Evolutionary conservation across 2,113 vertebrate genomes (phyloP).

Genomic region (Colaptes auratus): DNA sequence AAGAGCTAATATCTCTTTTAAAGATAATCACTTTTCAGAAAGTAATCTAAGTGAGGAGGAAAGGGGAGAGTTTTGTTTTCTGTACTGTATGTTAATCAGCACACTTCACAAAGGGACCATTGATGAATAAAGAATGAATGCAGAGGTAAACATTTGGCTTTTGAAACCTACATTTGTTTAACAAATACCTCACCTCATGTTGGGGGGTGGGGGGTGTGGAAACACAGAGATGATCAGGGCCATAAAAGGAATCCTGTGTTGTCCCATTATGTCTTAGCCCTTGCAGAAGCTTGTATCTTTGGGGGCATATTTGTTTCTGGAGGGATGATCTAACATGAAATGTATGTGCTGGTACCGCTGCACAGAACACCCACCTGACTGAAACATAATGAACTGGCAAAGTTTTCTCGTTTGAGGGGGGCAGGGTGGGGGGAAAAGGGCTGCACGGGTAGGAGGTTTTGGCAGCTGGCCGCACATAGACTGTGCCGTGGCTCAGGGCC

Average conservation of each 20-base stretch:
- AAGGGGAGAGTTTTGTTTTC: slow-evolving; percentile 67
- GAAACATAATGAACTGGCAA: slow-evolving; percentile 54
- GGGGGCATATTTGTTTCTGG: slow-evolving; percentile 53
- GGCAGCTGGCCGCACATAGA: not conserved
- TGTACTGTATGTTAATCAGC: slow-evolving; percentile 72
- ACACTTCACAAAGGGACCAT: slow-evolving; percentile 71
- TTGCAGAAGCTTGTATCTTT: slow-evolving; percentile 57
- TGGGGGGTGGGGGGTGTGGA: not conserved
- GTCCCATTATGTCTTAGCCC: slow-evolving; percentile 41
- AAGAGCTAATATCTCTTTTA: slow-evolving; percentile 63
- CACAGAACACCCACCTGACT: slow-evolving; percentile 33
- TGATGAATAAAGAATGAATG: slow-evolving; percentile 62
- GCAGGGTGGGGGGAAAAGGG: not conserved
- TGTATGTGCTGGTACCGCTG: not conserved
- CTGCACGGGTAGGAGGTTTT: slow-evolving; percentile 21
- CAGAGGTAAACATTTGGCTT: slow-evolving; percentile 59
- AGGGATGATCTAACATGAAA: slow-evolving; percentile 60
- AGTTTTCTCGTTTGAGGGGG: not conserved
- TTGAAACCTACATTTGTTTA: slow-evolving; percentile 75
- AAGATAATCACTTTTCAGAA: slow-evolving; percentile 61
- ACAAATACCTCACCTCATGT: slow-evolving; percentile 71
- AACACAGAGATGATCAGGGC: not conserved
- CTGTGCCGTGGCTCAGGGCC: slow-evolving; percentile 9
- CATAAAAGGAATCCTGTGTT: slow-evolving; percentile 40
- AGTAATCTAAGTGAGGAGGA: slow-evolving; percentile 46